Evolutionary conservation across 2,113 vertebrate species (phyloP).

Genomic region (Polypterus senegalus): DNA sequence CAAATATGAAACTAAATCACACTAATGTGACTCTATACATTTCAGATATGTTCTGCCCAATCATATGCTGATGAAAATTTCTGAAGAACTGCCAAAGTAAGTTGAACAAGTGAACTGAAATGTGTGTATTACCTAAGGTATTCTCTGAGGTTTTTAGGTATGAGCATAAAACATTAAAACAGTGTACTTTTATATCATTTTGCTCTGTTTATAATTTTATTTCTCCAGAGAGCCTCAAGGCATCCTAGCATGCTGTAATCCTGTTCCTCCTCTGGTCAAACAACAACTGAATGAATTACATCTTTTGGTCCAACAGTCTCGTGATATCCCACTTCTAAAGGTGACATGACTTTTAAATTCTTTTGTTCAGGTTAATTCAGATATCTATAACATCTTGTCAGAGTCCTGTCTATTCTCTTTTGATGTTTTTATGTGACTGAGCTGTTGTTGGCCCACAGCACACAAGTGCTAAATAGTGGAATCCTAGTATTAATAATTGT

Average conservation of each 20-base stretch:
- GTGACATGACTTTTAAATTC: conserved; percentile 35
- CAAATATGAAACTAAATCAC: too few species aligned
- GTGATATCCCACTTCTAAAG: conserved; percentile 87
- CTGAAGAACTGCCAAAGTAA: conserved; percentile 88
- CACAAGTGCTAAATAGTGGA: too few species aligned
- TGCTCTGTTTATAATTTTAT: not conserved
- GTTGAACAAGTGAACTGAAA: conserved; percentile 20
- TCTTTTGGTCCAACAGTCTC: conserved; percentile 70
- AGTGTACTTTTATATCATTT: not conserved
- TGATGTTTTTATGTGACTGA: too few species aligned
- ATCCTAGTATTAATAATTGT: too few species aligned
- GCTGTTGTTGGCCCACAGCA: too few species aligned
- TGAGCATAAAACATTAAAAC: too few species aligned
- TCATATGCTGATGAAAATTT: conserved; percentile 87
- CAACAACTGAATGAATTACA: conserved; percentile 90
- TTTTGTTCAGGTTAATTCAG: too few species aligned
- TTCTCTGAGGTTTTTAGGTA: too few species aligned
- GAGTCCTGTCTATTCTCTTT: too few species aligned
- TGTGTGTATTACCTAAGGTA: too few species aligned
- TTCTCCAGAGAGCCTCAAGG: conserved; percentile 76
- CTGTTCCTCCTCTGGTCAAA: conserved; percentile 76
- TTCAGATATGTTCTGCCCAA: conserved; percentile 81
- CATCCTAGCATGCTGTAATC: conserved; percentile 87
- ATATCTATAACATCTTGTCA: too few species aligned
- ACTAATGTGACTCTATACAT: conserved; percentile 5